Evolutionary conservation across 1,140 invertebrate species (phyloP).

Genomic region (Hycleus phaleratus): DNA sequence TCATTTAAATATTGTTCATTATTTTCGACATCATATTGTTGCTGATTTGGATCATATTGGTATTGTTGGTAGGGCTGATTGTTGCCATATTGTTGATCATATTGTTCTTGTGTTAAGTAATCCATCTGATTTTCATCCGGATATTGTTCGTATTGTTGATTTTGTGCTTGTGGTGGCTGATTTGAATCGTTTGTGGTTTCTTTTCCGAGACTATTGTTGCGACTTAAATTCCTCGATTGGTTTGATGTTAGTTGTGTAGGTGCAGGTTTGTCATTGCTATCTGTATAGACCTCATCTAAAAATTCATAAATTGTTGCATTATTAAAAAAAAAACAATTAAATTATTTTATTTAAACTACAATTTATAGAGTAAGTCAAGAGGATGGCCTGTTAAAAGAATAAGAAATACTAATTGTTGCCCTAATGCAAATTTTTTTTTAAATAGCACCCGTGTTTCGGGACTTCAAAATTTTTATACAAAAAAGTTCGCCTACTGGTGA

Average conservation of each 20-base stretch:
- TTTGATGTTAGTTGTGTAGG: conserved; percentile 8
- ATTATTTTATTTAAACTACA: too few species aligned
- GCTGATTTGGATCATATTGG: conserved; percentile 12
- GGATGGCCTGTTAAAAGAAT: too few species aligned
- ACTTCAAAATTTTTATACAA: too few species aligned
- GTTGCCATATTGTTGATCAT: conserved; percentile 25
- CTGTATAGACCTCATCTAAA: conserved; percentile 25
- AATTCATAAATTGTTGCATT: too few species aligned
- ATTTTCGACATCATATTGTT: conserved; percentile 28
- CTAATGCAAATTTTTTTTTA: too few species aligned
- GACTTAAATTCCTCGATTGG: conserved; percentile 19
- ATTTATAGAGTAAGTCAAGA: too few species aligned
- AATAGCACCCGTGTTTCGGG: too few species aligned
- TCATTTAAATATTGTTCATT: conserved; percentile 20
- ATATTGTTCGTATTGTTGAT: not conserved
- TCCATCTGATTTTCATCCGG: conserved; percentile 3
- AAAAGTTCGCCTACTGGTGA: too few species aligned
- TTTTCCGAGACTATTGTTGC: conserved; percentile 15
- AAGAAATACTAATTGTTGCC: too few species aligned
- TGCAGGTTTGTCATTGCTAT: conserved; percentile 22
- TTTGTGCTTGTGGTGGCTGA: not conserved
- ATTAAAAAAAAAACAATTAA: too few species aligned
- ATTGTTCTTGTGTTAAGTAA: conserved; percentile 12
- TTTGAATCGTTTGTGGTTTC: not conserved
- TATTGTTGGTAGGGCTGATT: conserved; percentile 19